Evolutionary conservation across 2,797 vertebrate species (phyloP).

Genomic region (Crypturellus tataupa): DNA sequence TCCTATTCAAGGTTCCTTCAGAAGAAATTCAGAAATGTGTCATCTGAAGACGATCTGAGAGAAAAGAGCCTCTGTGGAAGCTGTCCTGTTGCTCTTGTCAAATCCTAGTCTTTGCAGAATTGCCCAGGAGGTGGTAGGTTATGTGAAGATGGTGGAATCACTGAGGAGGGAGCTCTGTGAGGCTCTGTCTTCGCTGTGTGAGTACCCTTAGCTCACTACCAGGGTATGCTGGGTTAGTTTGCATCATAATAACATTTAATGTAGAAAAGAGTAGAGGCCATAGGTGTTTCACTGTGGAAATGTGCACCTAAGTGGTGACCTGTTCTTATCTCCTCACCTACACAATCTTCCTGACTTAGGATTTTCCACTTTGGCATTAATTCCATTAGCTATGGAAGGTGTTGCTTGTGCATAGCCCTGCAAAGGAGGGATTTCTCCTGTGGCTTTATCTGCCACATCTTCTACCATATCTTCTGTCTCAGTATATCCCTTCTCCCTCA

Average conservation of each 20-base stretch:
- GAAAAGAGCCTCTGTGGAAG: background rate
- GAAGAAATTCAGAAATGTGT: background rate
- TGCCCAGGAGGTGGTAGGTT: background rate
- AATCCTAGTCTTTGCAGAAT: background rate
- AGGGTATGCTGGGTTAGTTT: background rate
- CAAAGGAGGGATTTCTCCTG: background rate
- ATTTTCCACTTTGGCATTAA: accelerated
- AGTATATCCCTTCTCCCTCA: background rate
- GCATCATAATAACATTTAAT: background rate
- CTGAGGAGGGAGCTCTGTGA: too few species aligned
- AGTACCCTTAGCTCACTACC: background rate
- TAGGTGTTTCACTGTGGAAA: background rate
- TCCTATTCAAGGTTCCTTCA: accelerated
- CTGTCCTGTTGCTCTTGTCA: background rate
- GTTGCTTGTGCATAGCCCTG: accelerated
- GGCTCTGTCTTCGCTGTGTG: accelerated
- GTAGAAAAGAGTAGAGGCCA: background rate
- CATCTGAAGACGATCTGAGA: background rate
- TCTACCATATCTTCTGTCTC: accelerated
- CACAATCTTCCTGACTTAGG: background rate
- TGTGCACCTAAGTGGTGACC: background rate
- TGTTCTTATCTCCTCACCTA: background rate
- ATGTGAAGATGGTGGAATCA: background rate
- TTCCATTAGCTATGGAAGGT: background rate
- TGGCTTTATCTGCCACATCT: background rate